Base-by-base conservation (phyloP, 2,797 vertebrate species). In the Onychomys leucogaster region DNA sequence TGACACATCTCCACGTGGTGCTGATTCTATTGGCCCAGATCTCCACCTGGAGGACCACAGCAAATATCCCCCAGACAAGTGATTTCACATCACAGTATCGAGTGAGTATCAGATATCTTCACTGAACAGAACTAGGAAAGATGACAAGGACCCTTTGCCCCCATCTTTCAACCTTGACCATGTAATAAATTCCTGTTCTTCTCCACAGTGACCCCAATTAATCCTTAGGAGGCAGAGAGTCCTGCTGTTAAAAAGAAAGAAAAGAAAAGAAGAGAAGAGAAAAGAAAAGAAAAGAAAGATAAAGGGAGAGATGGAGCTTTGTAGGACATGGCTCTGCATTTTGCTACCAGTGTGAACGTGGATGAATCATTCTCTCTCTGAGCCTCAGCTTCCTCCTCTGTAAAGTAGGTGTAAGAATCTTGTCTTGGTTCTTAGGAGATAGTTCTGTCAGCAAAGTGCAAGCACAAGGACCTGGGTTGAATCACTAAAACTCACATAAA, bases 161-260 rank as follows among this genome's bases (percentile, higher is more conserved):
- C 29, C 59, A 55, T 73, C 46, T 81, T 81, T 91, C 83, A 90
- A n/a, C 83, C 34, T 46, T 65, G n/a, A 29, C 71, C 84, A 91
- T 25, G n/a, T 75, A 61, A 69, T 73, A 89, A 94, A 69, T 76
- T 12, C 52, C 75, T 87, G 25, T 41, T 37, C 34, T 65, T 75
- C n/a, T 92, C 57, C 17, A 82, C 41, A 63, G 23, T 43, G 52
- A 92, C 63, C 90, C 69, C 73, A 95, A 75, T 82, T 37, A 87
- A 90, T 90, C 92, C 49, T 94, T 32, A 78, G 69, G 76, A 75
- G 86, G 46, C 59, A 83, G 27, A 32, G 49, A 90, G 52, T 12
- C 25, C 77, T 43, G 21, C 0, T 8, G 34, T 11, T 34, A 4
- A 16, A 55, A 46, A 75, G 84, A 34, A 16, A 23, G 7, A 0